Base-by-base conservation (phyloP, 1,140 invertebrate genomes). In the Carposina sasakii region DNA sequence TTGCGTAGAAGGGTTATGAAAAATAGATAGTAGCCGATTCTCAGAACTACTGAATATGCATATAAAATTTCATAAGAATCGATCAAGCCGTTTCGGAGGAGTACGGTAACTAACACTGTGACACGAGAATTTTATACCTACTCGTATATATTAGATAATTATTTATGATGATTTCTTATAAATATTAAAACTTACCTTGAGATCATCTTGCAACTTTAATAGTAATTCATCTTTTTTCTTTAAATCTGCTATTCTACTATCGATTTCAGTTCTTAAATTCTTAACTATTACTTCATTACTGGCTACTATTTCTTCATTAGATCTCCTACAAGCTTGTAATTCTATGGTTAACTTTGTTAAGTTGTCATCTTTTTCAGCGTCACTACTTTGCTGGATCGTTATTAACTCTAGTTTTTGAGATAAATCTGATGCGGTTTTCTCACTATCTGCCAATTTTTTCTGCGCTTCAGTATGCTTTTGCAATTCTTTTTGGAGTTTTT, bases 401-500 rank as follows among this genome's bases (percentile, higher is more conserved):
- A 81, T 47, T 52, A 83, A 63, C 60, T 84, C 73, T 49, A 85
- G 57, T 56, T 81, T 81, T 50, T 82, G 73, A 20, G 76, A 63
- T 53, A 83, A 63, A 57, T 79, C 75, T 63, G 65, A 48, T 39
- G 85, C 63, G 36, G 60, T 72, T 19, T 68, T 81, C 46, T 85
- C 79, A 28, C 75, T 59, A 45, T 79, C 70, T n/a, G 57, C 57
- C 20, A 79, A 60, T 57, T 78, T 77, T 34, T 63, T 48, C 63
- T 84, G 68, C 8, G 87, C 30, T 53, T 82, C 69, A 60, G 76
- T 79, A 49, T 83, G 82, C 54, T 84, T 76, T 44, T 78, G 71
- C 47, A 74, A 53, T 67, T 89, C 83, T 31, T 45, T 59, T 56
- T 85, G 75, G 12, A 88, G 58, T 62, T 86, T 86, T n/a, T 76